Conservation (phyloP, 2,797 vertebrate genomes). For the Alauda arvensis region DNA sequence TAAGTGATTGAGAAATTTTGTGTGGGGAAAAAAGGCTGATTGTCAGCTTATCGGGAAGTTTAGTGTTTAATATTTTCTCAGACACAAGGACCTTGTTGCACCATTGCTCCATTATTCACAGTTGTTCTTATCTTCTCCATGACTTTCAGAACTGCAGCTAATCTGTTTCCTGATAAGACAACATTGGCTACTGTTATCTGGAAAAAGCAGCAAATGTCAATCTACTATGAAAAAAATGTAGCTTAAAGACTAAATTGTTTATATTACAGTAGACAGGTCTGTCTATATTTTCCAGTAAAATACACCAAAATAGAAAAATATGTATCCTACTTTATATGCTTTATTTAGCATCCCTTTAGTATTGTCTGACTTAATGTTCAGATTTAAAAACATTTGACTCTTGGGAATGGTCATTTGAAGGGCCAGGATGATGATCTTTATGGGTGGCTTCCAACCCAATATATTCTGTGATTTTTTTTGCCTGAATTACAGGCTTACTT, state of each 20-base stretch:
- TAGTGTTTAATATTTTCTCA: conserved; percentile 15
- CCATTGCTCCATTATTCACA: not conserved
- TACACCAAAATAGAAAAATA: conserved; percentile 24
- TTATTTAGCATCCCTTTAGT: not conserved
- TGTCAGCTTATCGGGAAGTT: not conserved
- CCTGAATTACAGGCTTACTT: not conserved
- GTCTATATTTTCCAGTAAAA: conserved; percentile 9
- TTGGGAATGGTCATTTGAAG: not conserved
- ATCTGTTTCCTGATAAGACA: not conserved
- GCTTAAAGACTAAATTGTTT: conserved; percentile 47
- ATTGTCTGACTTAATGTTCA: not conserved
- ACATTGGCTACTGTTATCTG: conserved; percentile 16
- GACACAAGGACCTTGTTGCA: not conserved
- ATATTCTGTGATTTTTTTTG: not conserved
- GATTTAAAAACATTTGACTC: not conserved
- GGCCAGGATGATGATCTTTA: not conserved
- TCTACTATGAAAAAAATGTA: not conserved
- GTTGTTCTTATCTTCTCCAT: conserved; percentile 1
- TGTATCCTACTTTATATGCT: not conserved
- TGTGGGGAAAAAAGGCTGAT: not conserved
- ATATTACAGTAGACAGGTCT: conserved; percentile 4
- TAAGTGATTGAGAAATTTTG: not conserved
- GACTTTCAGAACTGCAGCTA: not conserved
- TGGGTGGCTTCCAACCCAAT: not conserved
- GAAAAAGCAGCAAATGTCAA: conserved; percentile 17